A percentile compares a stretch with the other conserved stretches of the same genome.
Conservation (phyloP, 1,140 invertebrate genomes). For the Caenorhabditis tropicalis region DNA sequence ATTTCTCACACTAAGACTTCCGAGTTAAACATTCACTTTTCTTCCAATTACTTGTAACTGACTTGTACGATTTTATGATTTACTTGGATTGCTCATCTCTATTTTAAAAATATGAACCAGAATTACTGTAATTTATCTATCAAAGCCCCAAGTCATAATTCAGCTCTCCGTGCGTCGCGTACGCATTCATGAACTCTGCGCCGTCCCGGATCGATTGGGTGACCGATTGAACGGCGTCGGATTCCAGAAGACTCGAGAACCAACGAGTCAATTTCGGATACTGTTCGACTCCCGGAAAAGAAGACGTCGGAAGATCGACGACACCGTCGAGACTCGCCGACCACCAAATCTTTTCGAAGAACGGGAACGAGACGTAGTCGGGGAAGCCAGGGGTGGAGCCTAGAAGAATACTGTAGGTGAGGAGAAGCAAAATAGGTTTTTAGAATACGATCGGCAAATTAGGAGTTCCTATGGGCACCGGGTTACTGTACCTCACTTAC, state of each 20-base stretch:
- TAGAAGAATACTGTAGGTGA: not conserved
- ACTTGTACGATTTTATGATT: not conserved
- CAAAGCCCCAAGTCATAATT: slow-evolving; percentile 23
- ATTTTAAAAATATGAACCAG: not conserved
- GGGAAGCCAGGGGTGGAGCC: slow-evolving; percentile 28
- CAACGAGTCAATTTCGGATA: not conserved
- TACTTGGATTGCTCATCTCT: not conserved
- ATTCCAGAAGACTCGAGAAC: not conserved
- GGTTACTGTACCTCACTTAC: too few species aligned
- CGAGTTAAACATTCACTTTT: too few species aligned
- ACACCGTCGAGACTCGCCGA: not conserved
- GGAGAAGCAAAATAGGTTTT: too few species aligned
- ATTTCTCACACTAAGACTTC: too few species aligned
- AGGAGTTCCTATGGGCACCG: too few species aligned
- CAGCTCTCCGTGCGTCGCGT: not conserved
- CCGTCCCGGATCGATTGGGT: not conserved
- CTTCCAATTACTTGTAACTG: too few species aligned
- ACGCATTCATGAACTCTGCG: slow-evolving; percentile 6
- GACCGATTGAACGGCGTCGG: not conserved
- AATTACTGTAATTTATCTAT: not conserved
- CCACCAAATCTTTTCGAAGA: slow-evolving; percentile 19
- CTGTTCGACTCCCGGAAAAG: not conserved
- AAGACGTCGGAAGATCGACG: not conserved
- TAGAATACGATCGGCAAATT: too few species aligned
- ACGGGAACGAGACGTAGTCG: slow-evolving; percentile 15